These are phyloP conservation scores for Oxyscelio sp. DNA, from an alignment of 2,888 invertebrate species.

Conservation along the genomic window DNA sequence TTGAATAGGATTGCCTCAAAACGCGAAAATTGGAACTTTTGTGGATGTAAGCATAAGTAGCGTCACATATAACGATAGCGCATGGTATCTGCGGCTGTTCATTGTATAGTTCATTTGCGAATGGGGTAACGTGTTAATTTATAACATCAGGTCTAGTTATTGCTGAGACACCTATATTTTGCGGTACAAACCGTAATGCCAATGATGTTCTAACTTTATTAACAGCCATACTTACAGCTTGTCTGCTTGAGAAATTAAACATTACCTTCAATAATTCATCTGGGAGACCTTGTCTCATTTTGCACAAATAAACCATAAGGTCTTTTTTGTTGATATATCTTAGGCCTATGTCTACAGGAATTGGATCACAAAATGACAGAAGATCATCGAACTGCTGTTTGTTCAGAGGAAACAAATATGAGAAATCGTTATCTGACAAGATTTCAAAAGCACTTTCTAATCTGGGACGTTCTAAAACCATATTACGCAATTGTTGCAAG, in stretches of 20 bases:
- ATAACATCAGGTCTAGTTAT: slow-evolving; percentile 34
- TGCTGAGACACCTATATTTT: slow-evolving; percentile 22
- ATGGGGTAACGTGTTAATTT: slow-evolving; percentile 17
- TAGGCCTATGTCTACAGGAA: background rate
- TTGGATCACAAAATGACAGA: slow-evolving; percentile 38
- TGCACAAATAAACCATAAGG: slow-evolving; percentile 48
- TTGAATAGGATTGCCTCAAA: slow-evolving; percentile 26
- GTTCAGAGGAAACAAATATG: slow-evolving; percentile 33
- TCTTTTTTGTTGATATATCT: slow-evolving; percentile 38
- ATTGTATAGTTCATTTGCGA: slow-evolving; percentile 35
- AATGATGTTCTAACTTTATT: slow-evolving; percentile 37
- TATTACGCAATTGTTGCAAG: slow-evolving; percentile 18
- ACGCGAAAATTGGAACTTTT: slow-evolving; percentile 34
- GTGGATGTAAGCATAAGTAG: slow-evolving; percentile 26
- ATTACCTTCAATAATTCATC: slow-evolving; percentile 49
- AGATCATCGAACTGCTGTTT: slow-evolving; percentile 51
- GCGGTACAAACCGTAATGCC: slow-evolving; percentile 14
- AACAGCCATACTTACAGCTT: slow-evolving; percentile 38
- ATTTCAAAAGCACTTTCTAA: background rate
- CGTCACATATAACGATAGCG: slow-evolving; percentile 27
- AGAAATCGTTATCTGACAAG: slow-evolving; percentile 37
- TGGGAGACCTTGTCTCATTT: slow-evolving; percentile 49
- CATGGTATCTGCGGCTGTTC: background rate
- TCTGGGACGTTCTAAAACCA: background rate
- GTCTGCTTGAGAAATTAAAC: slow-evolving; percentile 48